Conservation (phyloP, 2,888 invertebrate genomes). For the Steinernema scapterisci region DNA sequence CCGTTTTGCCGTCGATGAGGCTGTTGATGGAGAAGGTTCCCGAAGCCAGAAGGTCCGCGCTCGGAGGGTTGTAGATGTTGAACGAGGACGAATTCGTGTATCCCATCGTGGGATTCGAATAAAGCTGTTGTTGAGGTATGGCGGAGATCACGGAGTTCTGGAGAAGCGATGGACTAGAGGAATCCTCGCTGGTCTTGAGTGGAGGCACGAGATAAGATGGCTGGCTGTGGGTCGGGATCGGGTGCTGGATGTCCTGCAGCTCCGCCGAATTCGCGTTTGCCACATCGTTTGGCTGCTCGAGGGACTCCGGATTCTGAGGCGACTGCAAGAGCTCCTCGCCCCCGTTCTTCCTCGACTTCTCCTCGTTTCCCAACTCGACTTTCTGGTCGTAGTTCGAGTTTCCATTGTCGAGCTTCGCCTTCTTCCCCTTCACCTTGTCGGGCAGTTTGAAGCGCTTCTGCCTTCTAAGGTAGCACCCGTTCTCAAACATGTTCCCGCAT, state of each 20-base stretch:
- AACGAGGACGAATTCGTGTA: background rate
- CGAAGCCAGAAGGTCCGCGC: background rate
- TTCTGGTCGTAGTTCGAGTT: constrained; percentile 16
- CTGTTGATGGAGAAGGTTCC: constrained; percentile 14
- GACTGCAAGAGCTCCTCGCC: background rate
- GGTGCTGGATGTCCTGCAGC: background rate
- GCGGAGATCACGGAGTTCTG: constrained; percentile 24
- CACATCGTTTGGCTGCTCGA: background rate
- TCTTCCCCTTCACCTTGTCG: constrained; percentile 74
- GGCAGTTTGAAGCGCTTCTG: constrained; percentile 94
- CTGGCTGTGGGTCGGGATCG: constrained; percentile 10
- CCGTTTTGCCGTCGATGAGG: constrained; percentile 20
- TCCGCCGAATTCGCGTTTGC: background rate
- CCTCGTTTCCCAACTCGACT: background rate
- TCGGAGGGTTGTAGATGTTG: constrained; percentile 22
- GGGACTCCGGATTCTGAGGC: background rate
- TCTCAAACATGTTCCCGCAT: constrained; percentile 99
- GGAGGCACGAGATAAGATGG: background rate
- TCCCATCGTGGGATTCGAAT: background rate
- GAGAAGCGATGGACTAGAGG: background rate
- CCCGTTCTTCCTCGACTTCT: background rate
- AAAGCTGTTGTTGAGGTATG: constrained; percentile 10
- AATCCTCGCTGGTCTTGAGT: background rate
- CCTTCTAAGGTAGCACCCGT: constrained; percentile 92
- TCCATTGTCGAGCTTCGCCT: constrained; percentile 15